These are phyloP conservation scores for Petrolisthes cinctipes DNA, from an alignment of 2,888 invertebrate species.

Conservation along the genomic window DNA sequence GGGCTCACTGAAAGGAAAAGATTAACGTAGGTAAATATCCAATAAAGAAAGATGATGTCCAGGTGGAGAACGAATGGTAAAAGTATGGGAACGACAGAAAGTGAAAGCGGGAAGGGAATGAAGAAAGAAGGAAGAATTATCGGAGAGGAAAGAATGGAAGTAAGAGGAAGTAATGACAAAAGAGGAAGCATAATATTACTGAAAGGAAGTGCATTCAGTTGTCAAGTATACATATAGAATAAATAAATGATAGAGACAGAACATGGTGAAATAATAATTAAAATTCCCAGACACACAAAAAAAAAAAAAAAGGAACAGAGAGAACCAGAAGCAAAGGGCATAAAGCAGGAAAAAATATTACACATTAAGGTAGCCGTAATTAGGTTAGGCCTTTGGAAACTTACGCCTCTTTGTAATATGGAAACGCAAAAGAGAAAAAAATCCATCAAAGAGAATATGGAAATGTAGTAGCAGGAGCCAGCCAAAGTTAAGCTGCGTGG, in stretches of 20 bases:
- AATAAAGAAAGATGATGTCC: neutral
- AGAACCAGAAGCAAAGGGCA: too few species aligned
- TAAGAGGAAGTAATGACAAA: neutral
- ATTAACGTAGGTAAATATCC: neutral
- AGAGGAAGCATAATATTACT: neutral
- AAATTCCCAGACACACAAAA: too few species aligned
- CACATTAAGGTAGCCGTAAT: neutral
- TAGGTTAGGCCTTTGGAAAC: neutral
- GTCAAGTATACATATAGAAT: neutral
- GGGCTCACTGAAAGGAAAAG: too few species aligned
- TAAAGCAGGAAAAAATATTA: too few species aligned
- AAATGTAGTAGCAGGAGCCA: neutral
- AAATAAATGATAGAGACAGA: neutral
- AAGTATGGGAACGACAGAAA: neutral
- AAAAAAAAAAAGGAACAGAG: neutral
- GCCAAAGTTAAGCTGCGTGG: slow-evolving; percentile 27
- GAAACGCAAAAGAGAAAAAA: slow-evolving; percentile 19
- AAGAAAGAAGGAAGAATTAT: neutral
- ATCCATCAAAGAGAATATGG: neutral
- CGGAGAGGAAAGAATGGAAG: neutral
- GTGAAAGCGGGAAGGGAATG: neutral
- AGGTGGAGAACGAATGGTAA: neutral
- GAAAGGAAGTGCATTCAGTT: too few species aligned
- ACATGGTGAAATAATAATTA: too few species aligned
- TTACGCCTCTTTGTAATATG: neutral